Evolutionary conservation across 2,888 invertebrate genomes (phyloP).

Genomic region (Stenchaetothrips biformis): DNA sequence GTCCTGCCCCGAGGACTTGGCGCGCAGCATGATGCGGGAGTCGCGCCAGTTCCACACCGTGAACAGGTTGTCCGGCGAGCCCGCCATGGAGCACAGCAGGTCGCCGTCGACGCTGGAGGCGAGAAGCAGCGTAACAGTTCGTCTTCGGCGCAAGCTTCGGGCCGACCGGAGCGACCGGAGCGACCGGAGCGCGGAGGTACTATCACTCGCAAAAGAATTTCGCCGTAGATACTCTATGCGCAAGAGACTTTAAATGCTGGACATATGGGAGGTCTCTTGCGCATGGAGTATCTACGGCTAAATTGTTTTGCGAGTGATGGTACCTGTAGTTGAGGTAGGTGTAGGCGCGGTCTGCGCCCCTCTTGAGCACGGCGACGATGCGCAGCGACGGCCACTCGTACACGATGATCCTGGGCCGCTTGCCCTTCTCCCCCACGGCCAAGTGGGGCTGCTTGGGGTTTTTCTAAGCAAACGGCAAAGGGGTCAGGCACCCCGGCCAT

Average conservation of each 20-base stretch:
- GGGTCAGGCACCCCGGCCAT: no score
- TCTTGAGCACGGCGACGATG: conserved; percentile 65
- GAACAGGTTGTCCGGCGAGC: conserved; percentile 78
- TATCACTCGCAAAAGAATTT: no score
- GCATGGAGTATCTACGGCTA: background rate
- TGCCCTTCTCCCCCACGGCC: conserved; percentile 79
- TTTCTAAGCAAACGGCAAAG: conserved; percentile 48
- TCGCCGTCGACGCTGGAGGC: conserved; percentile 68
- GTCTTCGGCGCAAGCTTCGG: no score
- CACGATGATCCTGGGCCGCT: conserved; percentile 68
- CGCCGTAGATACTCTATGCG: no score
- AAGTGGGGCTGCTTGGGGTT: conserved; percentile 60
- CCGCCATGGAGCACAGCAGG: conserved; percentile 74
- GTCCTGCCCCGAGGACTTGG: conserved; percentile 78
- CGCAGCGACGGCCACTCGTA: conserved; percentile 79
- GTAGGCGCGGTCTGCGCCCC: conserved; percentile 70
- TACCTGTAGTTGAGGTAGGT: conserved; percentile 70
- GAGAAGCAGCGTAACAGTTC: no score
- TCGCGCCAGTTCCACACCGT: conserved; percentile 86
- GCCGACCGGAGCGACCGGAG: no score
- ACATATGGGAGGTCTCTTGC: no score
- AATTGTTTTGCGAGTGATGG: conserved; percentile 22
- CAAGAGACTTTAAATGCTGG: no score
- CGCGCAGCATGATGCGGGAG: conserved; percentile 68
- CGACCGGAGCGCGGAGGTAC: no score